Base-by-base conservation (phyloP, 2,888 invertebrate species). In the Tinea pellionella region DNA sequence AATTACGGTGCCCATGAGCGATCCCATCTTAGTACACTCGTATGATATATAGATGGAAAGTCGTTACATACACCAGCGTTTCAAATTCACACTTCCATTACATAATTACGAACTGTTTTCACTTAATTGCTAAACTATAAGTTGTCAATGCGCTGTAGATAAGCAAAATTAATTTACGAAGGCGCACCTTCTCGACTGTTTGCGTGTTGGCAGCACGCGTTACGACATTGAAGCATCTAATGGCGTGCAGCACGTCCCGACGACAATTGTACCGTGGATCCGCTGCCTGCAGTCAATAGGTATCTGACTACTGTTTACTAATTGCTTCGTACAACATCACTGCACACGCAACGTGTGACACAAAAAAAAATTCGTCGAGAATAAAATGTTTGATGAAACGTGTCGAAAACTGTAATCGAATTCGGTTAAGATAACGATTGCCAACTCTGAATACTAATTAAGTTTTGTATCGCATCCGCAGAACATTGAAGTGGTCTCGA, bases 241-340 rank as follows among this genome's bases (percentile, higher is more conserved):
- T 53, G 24, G 53, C 53, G 53, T 82, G 83, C 72, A 69, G 74
- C 80, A 77, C 75, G 77, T 70, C 69, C 69, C 69, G 71, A 68
- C 69, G 66, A 69, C 73, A 72, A 61, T 59, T 60, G 61, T 59
- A 55, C 59, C 75, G 74, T 76, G 74, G 71, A 79, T 81, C 78
- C 76, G 74, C 69, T 67, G 66, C 68, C 65, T 66, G 65, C 30
- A 13, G 47, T 47, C 47, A 2, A 15, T 16, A 16, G 9, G 15
- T 47, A 7, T 47, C 47, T n/a, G n/a, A 8, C 7, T 47, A 47
- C 47, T 47, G 2, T 47, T 47, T 47, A 9, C 47, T 47, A 47
- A 47, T 51, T 47, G 68, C 67, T 72, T 68, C 70, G 71, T 71
- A 73, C 65, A 67, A 65, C 69, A 67, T 65, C 69, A 69, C 66